A percentile compares a stretch with the other conserved stretches of the same genome.
Conservation (phyloP, 1,140 invertebrate genomes). For the Drosophila subobscura region DNA sequence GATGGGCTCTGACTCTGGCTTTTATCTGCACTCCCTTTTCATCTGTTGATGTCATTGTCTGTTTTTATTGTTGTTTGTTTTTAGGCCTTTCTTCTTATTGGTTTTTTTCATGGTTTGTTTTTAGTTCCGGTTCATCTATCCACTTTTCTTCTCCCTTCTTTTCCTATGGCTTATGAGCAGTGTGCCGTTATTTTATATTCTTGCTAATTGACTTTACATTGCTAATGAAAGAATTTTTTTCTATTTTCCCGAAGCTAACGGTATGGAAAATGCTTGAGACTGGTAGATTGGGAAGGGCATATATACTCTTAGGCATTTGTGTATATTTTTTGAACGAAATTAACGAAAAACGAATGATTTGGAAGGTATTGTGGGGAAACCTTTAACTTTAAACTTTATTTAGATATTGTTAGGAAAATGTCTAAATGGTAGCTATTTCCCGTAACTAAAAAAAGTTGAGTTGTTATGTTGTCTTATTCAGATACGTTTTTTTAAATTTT, state of each 20-base stretch:
- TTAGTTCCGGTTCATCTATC: slow-evolving; percentile 63
- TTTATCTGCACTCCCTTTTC: slow-evolving; percentile 2
- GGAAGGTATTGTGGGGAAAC: no score
- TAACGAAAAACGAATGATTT: slow-evolving; percentile 6
- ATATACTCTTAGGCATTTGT: slow-evolving; percentile 2
- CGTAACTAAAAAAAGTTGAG: no score
- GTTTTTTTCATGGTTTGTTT: slow-evolving; percentile 51
- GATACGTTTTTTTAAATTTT: slow-evolving; percentile 2
- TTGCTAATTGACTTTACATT: slow-evolving; percentile 64
- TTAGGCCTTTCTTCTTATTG: slow-evolving; percentile 52
- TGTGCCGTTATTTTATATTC: slow-evolving; percentile 63
- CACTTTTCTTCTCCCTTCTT: slow-evolving; percentile 7
- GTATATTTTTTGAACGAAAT: slow-evolving; percentile 43
- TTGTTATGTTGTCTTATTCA: no score
- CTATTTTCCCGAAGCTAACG: slow-evolving; percentile 61
- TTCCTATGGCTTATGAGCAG: neutral
- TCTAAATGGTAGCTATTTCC: no score
- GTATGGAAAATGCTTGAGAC: slow-evolving; percentile 49
- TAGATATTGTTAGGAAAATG: no score
- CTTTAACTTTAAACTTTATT: no score
- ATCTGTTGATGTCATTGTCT: slow-evolving; percentile 47
- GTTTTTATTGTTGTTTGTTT: slow-evolving; percentile 14
- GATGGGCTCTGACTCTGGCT: neutral
- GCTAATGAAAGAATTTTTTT: slow-evolving; percentile 71
- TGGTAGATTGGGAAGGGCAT: neutral